These are phyloP conservation scores for Hipposideros armiger DNA, from an alignment of 2,113 vertebrate species.

Conservation along the genomic window DNA sequence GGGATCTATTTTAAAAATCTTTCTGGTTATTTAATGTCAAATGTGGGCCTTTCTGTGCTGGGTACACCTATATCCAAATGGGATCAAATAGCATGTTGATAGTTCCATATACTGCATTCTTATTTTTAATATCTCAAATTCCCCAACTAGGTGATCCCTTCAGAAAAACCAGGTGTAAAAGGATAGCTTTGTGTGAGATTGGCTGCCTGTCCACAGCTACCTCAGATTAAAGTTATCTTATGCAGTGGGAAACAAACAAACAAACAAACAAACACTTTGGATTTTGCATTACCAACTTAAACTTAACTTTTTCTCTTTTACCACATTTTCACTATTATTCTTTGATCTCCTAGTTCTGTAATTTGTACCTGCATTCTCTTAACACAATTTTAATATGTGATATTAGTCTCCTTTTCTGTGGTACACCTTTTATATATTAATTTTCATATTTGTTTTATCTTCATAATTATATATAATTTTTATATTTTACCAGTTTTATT, in stretches of 20 bases:
- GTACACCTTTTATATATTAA: neutral
- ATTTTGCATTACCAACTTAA: neutral
- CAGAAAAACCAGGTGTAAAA: neutral
- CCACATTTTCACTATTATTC: neutral
- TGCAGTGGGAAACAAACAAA: neutral
- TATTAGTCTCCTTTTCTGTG: neutral
- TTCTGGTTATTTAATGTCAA: conserved; percentile 43
- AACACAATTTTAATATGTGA: neutral
- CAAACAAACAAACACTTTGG: neutral
- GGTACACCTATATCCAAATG: neutral
- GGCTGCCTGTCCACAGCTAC: neutral
- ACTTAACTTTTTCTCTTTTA: neutral
- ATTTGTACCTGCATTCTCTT: neutral
- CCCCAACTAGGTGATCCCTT: neutral
- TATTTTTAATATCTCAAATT: neutral
- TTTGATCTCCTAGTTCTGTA: neutral
- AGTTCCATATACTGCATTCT: neutral
- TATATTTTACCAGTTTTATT: neutral
- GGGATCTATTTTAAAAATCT: conserved; percentile 70
- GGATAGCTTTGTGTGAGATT: neutral
- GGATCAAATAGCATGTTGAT: neutral
- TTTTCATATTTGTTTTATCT: conserved; percentile 11
- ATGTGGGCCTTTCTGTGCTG: conserved; percentile 8
- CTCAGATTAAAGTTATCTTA: conserved; percentile 9
- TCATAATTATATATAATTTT: neutral